These are phyloP conservation scores for Poeciliopsis gracilis DNA, from an alignment of 2,797 vertebrate genomes.

Conservation along the genomic window DNA sequence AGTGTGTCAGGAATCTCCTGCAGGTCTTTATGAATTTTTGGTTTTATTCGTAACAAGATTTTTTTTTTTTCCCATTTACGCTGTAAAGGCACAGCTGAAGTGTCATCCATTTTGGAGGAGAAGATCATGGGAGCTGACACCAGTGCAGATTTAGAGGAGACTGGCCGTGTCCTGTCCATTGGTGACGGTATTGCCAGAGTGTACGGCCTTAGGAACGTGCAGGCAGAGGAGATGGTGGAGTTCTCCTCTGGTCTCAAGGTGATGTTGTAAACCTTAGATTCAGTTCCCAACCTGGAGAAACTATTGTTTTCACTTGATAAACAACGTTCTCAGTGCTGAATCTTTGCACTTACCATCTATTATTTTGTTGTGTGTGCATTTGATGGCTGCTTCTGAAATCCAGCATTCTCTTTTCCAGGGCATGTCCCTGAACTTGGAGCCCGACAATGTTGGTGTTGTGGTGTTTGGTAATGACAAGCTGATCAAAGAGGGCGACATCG, in stretches of 20 bases:
- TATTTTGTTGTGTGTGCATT: neutral
- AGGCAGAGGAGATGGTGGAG: conserved; percentile 99
- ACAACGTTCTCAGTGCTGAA: neutral
- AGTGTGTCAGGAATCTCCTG: conserved; percentile 29
- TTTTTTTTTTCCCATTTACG: neutral
- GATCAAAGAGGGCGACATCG: conserved; percentile 96
- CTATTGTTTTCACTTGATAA: neutral
- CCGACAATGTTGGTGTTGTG: conserved; percentile 96
- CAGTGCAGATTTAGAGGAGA: conserved; percentile 92
- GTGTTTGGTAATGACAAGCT: conserved; percentile 98
- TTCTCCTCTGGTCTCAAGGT: conserved; percentile 89
- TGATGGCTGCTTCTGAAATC: neutral
- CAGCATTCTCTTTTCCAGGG: conserved; percentile 77
- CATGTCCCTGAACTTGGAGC: conserved; percentile 98
- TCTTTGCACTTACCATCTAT: too few relatives aligned
- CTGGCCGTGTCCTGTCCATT: conserved; percentile 94
- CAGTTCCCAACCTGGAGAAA: neutral
- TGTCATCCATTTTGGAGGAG: conserved; percentile 96
- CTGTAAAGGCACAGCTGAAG: conserved; percentile 76
- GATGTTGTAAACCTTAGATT: neutral
- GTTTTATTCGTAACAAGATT: neutral
- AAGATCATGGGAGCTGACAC: conserved; percentile 94
- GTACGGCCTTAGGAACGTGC: conserved; percentile 95
- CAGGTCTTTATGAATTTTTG: neutral
- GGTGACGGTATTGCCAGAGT: conserved; percentile 98